These are phyloP conservation scores for Tholera decimalis DNA, from an alignment of 2,888 invertebrate species.

Conservation along the genomic window DNA sequence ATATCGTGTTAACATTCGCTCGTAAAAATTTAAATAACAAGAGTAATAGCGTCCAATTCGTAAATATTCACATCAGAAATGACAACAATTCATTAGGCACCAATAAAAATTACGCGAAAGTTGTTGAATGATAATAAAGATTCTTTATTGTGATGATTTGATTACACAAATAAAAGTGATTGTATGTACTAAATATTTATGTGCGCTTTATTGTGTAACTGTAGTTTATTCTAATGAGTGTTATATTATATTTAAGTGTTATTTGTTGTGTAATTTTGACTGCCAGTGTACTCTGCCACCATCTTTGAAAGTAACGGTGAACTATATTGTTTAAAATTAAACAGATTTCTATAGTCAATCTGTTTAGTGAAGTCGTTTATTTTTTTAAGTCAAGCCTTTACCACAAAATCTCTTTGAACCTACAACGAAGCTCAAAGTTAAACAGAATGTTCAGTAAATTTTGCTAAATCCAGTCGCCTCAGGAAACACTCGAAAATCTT, in stretches of 20 bases:
- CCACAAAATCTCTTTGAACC: not conserved
- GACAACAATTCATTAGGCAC: slow-evolving; percentile 38
- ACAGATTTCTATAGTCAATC: not conserved
- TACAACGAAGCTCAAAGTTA: not conserved
- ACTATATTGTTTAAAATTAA: not conserved
- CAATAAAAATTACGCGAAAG: slow-evolving; percentile 52
- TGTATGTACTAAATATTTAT: slow-evolving; percentile 15
- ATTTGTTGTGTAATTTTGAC: slow-evolving; percentile 25
- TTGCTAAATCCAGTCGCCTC: not conserved
- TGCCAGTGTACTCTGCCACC: not conserved
- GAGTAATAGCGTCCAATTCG: slow-evolving; percentile 22
- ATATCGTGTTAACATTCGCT: slow-evolving; percentile 7
- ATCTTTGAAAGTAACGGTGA: not conserved
- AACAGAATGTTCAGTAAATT: no score
- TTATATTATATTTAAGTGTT: slow-evolving; percentile 7
- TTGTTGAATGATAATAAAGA: slow-evolving; percentile 19
- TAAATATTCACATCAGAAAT: slow-evolving; percentile 16
- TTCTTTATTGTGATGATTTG: slow-evolving; percentile 29
- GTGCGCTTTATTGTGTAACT: slow-evolving; percentile 42
- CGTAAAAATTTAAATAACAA: slow-evolving; percentile 39
- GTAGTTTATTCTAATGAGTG: slow-evolving; percentile 20
- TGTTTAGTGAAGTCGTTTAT: not conserved
- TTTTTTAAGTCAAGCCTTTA: not conserved
- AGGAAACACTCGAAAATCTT: not conserved
- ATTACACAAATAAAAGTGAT: slow-evolving; percentile 51